These are phyloP conservation scores for Bhutanitis thaidina DNA, from an alignment of 2,888 invertebrate genomes.

Conservation along the genomic window DNA sequence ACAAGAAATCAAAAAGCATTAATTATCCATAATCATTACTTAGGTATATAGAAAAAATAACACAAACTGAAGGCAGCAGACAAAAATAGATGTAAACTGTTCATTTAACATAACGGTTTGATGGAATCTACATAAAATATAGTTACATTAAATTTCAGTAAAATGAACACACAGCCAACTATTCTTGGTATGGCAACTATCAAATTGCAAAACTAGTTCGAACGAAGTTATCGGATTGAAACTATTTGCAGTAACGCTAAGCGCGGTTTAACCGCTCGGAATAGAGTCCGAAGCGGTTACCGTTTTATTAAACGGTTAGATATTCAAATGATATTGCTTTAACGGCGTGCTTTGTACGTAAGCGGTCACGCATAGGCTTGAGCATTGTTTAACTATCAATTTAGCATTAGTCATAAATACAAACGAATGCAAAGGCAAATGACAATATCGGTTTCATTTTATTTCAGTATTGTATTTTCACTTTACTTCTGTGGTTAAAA, in stretches of 20 bases:
- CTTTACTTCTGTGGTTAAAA: no score
- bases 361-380: constrained; percentile 13
- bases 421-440: not conserved
- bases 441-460: no score
- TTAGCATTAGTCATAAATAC: not conserved
- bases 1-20: no score
- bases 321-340: constrained; percentile 18
- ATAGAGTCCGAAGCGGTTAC: constrained; percentile 16
- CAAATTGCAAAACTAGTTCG: constrained; percentile 30
- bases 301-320: constrained; percentile 20
- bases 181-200: constrained; percentile 21
- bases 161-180: constrained; percentile 12
- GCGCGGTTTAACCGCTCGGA: constrained; percentile 14
- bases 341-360: constrained; percentile 14
- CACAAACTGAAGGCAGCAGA: no score
- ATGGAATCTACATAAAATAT: not conserved
- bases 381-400: constrained; percentile 14
- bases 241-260: constrained; percentile 30
- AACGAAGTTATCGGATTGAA: constrained; percentile 31
- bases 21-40: no score
- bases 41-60: no score
- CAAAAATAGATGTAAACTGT: not conserved
- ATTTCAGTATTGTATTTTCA: no score
- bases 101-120: not conserved
- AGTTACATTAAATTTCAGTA: constrained; percentile 11